Conservation (phyloP, 2,888 invertebrate species). For the Troides helena region DNA sequence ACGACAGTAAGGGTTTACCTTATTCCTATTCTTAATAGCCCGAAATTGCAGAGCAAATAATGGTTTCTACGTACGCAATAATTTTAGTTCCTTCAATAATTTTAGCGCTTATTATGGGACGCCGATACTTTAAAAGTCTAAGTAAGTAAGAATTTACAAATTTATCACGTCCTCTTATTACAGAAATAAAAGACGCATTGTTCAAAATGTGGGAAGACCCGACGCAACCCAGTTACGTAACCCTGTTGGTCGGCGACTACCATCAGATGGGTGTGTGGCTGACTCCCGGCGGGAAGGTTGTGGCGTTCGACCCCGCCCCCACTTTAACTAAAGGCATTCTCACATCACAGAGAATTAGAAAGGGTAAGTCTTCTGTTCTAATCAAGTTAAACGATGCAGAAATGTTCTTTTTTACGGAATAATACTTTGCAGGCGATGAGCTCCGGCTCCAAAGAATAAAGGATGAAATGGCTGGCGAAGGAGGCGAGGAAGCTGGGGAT, state of each 20-base stretch:
- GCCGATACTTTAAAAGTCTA: no score
- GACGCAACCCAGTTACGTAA: slow-evolving; percentile 49
- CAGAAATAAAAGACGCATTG: slow-evolving; percentile 70
- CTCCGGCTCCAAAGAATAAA: slow-evolving; percentile 61
- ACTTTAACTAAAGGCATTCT: slow-evolving; percentile 57
- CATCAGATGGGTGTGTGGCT: slow-evolving; percentile 72
- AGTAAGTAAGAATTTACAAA: not conserved
- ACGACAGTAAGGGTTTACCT: no score
- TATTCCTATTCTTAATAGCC: no score
- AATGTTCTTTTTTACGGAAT: not conserved
- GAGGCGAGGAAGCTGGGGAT: slow-evolving; percentile 51
- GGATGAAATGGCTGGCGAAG: slow-evolving; percentile 68
- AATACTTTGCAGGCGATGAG: slow-evolving; percentile 56
- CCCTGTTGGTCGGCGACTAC: slow-evolving; percentile 65
- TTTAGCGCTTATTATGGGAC: no score
- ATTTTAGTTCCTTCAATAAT: no score
- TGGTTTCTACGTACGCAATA: no score
- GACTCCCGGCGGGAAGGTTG: slow-evolving; percentile 63
- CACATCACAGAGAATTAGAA: slow-evolving; percentile 56
- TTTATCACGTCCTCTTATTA: not conserved
- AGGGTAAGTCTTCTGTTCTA: slow-evolving; percentile 48
- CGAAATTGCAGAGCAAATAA: no score
- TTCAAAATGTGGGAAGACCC: slow-evolving; percentile 64
- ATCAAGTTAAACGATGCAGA: not conserved
- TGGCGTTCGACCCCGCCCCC: slow-evolving; percentile 70